Percentiles rank a stretch among this genome's conserved stretches.
These are phyloP conservation scores for Channa maculata DNA, from an alignment of 2,113 vertebrate genomes.

Conservation along the genomic window DNA sequence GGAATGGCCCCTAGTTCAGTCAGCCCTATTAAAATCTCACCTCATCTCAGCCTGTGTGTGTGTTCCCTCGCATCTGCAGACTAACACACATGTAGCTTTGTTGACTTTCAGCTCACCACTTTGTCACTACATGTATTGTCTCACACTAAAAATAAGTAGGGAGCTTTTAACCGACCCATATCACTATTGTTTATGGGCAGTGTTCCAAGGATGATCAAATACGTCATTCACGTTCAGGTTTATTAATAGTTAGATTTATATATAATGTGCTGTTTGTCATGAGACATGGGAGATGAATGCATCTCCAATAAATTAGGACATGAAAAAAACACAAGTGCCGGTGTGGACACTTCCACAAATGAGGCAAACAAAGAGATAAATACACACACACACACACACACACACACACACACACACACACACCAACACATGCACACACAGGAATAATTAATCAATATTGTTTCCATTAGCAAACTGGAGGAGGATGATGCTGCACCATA, in stretches of 20 bases:
- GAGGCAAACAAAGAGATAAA: constrained; percentile 32
- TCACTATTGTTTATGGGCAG: constrained; percentile 8
- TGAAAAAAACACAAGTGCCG: neutral
- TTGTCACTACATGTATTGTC: constrained; percentile 42
- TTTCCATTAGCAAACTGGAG: constrained; percentile 68
- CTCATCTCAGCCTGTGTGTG: neutral
- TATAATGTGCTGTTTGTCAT: constrained; percentile 19
- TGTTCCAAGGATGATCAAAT: constrained; percentile 37
- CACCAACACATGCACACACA: constrained; percentile 21
- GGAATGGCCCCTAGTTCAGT: neutral
- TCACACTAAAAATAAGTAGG: constrained; percentile 57
- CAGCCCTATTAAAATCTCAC: neutral
- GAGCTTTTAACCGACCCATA: constrained; percentile 39
- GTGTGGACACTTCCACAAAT: constrained; percentile 11
- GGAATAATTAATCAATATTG: constrained; percentile 75
- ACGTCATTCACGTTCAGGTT: constrained; percentile 16
- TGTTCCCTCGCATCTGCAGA: constrained; percentile 27
- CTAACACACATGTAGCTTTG: constrained; percentile 18
- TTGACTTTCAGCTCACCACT: constrained; percentile 54
- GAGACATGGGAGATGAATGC: constrained; percentile 19
- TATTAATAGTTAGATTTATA: constrained; percentile 12
- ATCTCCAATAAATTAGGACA: constrained; percentile 34
- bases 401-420: neutral
- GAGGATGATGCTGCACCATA: constrained; percentile 65
- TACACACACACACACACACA: too few species aligned